A percentile compares a stretch with the other conserved stretches of the same genome.
Conservation (phyloP, 2,888 invertebrate genomes). For the Caprella mutica region DNA sequence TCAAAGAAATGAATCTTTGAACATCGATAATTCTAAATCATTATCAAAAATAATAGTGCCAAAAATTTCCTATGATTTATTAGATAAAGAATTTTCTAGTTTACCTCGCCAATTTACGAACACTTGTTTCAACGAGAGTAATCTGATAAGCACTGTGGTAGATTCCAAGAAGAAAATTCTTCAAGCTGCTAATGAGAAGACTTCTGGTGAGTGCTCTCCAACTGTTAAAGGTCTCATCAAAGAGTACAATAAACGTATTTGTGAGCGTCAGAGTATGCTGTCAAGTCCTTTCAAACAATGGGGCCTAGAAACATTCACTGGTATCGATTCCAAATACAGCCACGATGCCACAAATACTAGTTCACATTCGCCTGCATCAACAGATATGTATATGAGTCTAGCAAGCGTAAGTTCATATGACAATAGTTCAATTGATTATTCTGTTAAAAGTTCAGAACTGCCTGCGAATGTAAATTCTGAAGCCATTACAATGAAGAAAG, state of each 20-base stretch:
- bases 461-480: slow-evolving; percentile 13
- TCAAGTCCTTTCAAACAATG: slow-evolving; percentile 26
- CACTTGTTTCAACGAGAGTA: no score
- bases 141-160: no score
- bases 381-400: background rate
- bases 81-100: no score
- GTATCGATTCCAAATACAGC: background rate
- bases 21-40: no score
- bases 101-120: no score
- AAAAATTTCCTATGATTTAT: no score
- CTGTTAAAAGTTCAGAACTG: slow-evolving; percentile 1
- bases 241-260: slow-evolving; percentile 28
- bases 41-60: no score
- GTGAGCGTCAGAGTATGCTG: slow-evolving; percentile 28
- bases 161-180: slow-evolving; percentile 29
- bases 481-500: slow-evolving; percentile 24
- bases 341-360: background rate
- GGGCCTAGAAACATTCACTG: slow-evolving; percentile 17
- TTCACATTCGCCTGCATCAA: background rate
- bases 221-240: slow-evolving; percentile 28
- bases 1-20: no score
- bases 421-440: background rate
- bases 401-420: background rate
- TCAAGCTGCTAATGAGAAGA: slow-evolving; percentile 24
- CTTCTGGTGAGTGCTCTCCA: slow-evolving; percentile 5